Evolutionary conservation across 2,888 invertebrate genomes (phyloP).

Genomic region (Pristionchus mayeri): DNA sequence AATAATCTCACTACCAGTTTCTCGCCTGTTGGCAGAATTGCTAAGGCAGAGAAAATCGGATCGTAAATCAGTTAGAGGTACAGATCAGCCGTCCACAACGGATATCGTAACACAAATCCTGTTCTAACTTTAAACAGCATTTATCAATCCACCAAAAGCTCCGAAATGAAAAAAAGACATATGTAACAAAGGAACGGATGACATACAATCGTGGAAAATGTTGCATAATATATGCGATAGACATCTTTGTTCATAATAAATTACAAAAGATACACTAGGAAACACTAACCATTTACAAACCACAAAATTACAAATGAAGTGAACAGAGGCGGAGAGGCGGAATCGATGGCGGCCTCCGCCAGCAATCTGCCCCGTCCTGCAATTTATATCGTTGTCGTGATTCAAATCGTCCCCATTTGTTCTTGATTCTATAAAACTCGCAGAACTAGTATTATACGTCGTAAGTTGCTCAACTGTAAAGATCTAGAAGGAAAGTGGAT

Average conservation of each 20-base stretch:
- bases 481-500: too few species aligned
- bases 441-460: too few species aligned
- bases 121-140: neutral
- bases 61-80: neutral
- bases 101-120: neutral
- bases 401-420: too few species aligned
- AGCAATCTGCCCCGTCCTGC: too few species aligned
- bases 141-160: conserved; percentile 10
- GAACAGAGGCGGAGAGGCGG: too few species aligned
- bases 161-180: neutral
- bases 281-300: conserved; percentile 29
- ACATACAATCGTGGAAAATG: conserved; percentile 16
- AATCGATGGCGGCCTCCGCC: too few species aligned
- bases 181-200: conserved; percentile 23
- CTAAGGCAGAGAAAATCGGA: neutral
- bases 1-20: neutral
- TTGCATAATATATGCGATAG: neutral
- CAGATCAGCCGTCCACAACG: neutral
- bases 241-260: conserved; percentile 23
- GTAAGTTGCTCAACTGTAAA: too few species aligned
- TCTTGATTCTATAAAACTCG: too few species aligned
- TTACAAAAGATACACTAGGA: neutral
- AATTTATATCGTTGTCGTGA: too few species aligned
- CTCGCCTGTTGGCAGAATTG: too few species aligned
- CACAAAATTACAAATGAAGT: neutral